A percentile compares a stretch with the other conserved stretches of the same genome.
These are phyloP conservation scores for Gnatocerus cornutus DNA, from an alignment of 2,888 invertebrate genomes.

Conservation along the genomic window DNA sequence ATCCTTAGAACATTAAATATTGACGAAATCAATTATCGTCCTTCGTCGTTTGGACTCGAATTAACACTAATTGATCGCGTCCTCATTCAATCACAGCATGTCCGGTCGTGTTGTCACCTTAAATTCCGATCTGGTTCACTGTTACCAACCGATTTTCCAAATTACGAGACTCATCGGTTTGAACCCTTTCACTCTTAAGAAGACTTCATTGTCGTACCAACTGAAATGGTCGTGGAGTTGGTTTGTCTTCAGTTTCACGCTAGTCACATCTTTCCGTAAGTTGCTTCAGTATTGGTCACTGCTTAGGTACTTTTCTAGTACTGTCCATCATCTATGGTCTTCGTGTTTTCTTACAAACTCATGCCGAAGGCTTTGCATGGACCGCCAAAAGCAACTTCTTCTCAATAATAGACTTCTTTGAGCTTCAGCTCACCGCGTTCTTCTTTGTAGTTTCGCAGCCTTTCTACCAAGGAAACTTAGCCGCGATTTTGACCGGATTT, in stretches of 20 bases:
- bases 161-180: neutral
- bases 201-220: neutral
- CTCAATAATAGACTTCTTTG: neutral
- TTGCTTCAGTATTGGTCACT: no score
- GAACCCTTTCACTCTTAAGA: neutral
- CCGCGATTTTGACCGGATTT: neutral
- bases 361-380: neutral
- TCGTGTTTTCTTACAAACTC: no score
- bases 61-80: no score
- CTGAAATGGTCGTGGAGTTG: neutral
- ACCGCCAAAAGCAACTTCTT: neutral
- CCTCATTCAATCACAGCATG: neutral
- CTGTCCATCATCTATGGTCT: no score
- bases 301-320: neutral
- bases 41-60: no score
- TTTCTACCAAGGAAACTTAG: neutral
- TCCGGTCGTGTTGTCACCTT: neutral
- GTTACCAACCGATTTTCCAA: neutral
- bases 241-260: neutral
- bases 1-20: no score
- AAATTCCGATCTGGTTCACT: neutral
- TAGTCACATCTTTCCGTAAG: neutral
- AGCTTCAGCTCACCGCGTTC: neutral
- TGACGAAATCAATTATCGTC: no score
- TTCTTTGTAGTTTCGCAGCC: neutral